A percentile compares a stretch with the other conserved stretches of the same genome.
These are phyloP conservation scores for Nemurella pictetii DNA, from an alignment of 2,888 invertebrate genomes.

Conservation along the genomic window DNA sequence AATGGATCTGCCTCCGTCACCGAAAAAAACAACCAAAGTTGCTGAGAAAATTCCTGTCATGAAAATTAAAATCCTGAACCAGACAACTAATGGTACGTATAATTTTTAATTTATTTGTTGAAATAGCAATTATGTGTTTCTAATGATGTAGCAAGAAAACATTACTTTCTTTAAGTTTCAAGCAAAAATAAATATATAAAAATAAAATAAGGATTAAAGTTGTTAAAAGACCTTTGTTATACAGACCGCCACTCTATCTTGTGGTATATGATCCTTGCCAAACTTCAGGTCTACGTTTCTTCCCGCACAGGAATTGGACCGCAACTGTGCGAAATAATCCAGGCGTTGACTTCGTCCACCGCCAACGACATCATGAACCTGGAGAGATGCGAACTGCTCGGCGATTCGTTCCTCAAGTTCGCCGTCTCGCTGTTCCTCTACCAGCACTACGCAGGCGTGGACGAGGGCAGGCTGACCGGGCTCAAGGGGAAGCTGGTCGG, in stretches of 20 bases:
- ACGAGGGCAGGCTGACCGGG: conserved; percentile 79
- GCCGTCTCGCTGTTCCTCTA: conserved; percentile 73
- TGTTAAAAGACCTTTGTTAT: too few species aligned
- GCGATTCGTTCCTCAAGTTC: conserved; percentile 87
- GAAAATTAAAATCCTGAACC: not conserved
- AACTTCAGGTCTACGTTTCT: too few species aligned
- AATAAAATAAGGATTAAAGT: too few species aligned
- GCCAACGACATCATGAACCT: conserved; percentile 76
- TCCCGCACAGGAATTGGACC: conserved; percentile 4
- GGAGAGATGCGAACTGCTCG: conserved; percentile 84
- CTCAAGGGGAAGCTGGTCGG: conserved; percentile 73
- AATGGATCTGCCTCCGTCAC: conserved; percentile 8
- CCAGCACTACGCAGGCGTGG: conserved; percentile 65
- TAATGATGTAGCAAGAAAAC: too few species aligned
- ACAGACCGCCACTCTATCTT: too few species aligned
- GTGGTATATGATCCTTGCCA: too few species aligned
- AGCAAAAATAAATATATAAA: too few species aligned
- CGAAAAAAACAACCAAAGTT: not conserved
- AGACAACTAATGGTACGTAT: not conserved
- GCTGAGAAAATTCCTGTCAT: not conserved
- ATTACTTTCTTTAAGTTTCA: too few species aligned
- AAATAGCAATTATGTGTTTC: too few species aligned
- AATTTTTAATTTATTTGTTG: not conserved
- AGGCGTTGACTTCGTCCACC: conserved; percentile 70
- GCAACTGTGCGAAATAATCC: conserved; percentile 32